Evolutionary conservation across 2,888 invertebrate species (phyloP).

Genomic region (Onthophagus sagittarius): DNA sequence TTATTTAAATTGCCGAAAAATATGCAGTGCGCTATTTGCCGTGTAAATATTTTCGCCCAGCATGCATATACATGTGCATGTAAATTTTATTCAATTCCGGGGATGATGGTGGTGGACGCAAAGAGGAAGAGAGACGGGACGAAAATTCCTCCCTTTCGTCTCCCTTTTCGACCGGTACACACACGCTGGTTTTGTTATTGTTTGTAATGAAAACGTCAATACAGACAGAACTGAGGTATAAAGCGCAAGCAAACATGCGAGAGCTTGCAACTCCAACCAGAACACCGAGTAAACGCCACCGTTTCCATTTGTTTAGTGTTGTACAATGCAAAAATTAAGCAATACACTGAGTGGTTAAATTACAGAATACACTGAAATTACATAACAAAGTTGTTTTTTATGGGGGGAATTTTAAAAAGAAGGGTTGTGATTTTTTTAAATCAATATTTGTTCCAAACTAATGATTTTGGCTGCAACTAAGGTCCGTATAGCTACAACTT

Average conservation of each 20-base stretch:
- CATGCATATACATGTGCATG: conserved; percentile 25
- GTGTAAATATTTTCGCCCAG: conserved; percentile 22
- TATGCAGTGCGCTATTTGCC: conserved; percentile 25
- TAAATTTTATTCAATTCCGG: conserved; percentile 24
- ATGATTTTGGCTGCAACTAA: too few species aligned
- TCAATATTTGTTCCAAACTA: too few species aligned
- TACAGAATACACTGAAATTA: background rate
- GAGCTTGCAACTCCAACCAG: background rate
- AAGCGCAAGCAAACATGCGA: background rate
- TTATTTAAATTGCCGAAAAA: conserved; percentile 26
- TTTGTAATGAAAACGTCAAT: conserved; percentile 16
- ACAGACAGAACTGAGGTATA: background rate
- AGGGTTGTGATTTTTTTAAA: too few species aligned
- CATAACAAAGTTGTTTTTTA: background rate
- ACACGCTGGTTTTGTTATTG: conserved; percentile 18
- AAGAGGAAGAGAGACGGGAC: background rate
- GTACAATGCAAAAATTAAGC: background rate
- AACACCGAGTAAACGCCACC: background rate
- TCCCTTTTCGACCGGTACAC: background rate
- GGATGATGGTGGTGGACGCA: background rate
- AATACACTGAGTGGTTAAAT: background rate
- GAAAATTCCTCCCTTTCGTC: background rate
- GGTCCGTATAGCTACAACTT: too few species aligned
- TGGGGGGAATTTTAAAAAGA: too few species aligned
- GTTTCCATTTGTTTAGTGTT: background rate